phyloP scores from a whole-genome alignment of 2,113 vertebrate species.

The Brachionichthys hirsutus region DNA sequence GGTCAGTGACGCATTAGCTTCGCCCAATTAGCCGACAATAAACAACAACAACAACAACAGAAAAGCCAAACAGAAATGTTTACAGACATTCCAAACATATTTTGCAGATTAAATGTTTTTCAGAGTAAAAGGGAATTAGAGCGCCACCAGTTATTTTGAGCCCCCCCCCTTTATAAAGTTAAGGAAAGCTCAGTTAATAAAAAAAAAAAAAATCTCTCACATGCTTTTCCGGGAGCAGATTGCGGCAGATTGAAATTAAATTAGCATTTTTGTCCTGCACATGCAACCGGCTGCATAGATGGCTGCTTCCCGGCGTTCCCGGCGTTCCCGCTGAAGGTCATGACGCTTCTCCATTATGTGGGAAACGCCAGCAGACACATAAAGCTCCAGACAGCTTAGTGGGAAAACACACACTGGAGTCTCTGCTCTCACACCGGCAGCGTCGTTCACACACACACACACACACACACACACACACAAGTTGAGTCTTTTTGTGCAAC shows the following conservation, averaged over 20 bases:
- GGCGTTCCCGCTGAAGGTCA: conserved; percentile 15
- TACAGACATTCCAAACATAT: neutral
- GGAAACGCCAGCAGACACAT: conserved; percentile 6
- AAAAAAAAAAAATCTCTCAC: conserved; percentile 46
- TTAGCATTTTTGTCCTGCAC: conserved; percentile 24
- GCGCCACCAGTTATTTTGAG: conserved; percentile 45
- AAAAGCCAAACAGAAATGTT: neutral
- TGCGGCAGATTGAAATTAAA: conserved; percentile 32
- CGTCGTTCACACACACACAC: neutral
- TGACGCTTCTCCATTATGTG: neutral
- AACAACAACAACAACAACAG: conserved; percentile 13
- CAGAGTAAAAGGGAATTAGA: neutral
- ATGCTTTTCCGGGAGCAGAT: conserved; percentile 39
- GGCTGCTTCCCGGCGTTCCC: too few relatives aligned
- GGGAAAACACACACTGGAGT: neutral
- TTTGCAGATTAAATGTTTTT: neutral
- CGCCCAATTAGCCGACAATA: conserved; percentile 24
- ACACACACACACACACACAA: neutral
- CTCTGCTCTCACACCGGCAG: neutral
- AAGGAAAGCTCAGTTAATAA: conserved; percentile 30
- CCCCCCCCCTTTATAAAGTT: conserved; percentile 29
- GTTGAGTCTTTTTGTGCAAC: conserved; percentile 27
- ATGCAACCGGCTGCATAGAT: neutral
- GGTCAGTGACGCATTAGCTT: conserved; percentile 32
- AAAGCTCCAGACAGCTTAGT: too few relatives aligned